Conservation (phyloP, 2,113 vertebrate species). For the Leptosomus discolor region DNA sequence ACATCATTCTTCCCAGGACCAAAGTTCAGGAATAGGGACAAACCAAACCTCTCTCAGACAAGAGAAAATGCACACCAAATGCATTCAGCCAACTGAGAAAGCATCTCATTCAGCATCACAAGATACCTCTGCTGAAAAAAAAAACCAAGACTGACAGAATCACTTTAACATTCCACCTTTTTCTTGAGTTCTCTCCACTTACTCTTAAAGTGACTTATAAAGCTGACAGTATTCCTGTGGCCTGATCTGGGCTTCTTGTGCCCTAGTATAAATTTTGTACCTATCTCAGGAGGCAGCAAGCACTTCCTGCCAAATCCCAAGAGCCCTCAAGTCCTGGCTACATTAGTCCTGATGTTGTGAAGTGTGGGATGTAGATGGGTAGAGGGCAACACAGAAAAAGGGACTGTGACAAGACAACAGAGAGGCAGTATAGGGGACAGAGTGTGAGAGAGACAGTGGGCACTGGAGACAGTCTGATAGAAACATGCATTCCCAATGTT, state of each 20-base stretch:
- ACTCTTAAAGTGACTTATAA: neutral
- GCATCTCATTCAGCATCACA: neutral
- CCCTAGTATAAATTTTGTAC: neutral
- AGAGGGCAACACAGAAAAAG: neutral
- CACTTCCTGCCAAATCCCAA: neutral
- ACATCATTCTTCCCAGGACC: neutral
- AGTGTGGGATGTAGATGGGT: neutral
- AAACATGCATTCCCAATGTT: accelerated
- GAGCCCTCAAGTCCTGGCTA: neutral
- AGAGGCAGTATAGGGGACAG: neutral
- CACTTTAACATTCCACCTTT: accelerated
- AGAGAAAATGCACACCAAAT: neutral
- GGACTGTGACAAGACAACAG: neutral
- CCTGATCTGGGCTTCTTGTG: neutral
- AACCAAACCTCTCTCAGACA: neutral
- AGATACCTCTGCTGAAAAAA: neutral
- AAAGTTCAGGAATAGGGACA: neutral
- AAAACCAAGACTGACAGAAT: neutral
- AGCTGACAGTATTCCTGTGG: neutral
- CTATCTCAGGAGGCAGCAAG: accelerated
- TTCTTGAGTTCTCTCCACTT: neutral
- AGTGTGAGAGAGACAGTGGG: neutral
- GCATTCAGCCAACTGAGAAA: neutral
- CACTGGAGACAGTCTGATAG: neutral
- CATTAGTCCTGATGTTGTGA: neutral